A percentile compares a stretch with the other conserved stretches of the same genome.
phyloP scores from a whole-genome alignment of 2,888 invertebrate species.

The Zygaena filipendulae region DNA sequence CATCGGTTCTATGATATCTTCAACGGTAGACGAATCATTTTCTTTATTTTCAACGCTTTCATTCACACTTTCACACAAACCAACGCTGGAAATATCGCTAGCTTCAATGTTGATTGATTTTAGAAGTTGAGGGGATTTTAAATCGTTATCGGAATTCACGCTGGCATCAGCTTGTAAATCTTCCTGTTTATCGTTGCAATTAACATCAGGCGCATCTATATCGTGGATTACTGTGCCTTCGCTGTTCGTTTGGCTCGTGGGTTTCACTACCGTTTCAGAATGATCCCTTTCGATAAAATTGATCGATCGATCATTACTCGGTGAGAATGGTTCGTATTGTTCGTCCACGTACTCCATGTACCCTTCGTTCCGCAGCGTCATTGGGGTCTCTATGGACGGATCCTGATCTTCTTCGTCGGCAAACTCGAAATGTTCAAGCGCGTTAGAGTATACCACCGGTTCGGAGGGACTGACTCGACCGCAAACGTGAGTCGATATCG shows the following conservation, averaged over 20 bases:
- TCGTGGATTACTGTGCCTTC: conserved; percentile 9
- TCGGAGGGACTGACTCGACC: conserved; percentile 41
- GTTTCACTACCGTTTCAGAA: conserved; percentile 43
- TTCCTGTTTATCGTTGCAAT: conserved; percentile 21
- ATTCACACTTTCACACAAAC: conserved; percentile 11
- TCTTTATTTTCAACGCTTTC: background rate
- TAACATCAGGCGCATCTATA: conserved; percentile 16
- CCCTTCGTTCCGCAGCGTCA: conserved; percentile 39
- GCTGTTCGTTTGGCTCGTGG: conserved; percentile 20
- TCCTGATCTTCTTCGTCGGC: conserved; percentile 89
- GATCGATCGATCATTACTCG: conserved; percentile 56
- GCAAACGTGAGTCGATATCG: conserved; percentile 50
- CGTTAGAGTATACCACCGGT: conserved; percentile 52
- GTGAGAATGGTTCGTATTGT: conserved; percentile 44
- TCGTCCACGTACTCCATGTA: conserved; percentile 59
- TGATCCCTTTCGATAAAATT: conserved; percentile 66
- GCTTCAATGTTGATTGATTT: conserved; percentile 26
- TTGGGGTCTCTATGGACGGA: conserved; percentile 71
- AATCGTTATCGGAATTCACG: conserved; percentile 16
- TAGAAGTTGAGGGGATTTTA: conserved; percentile 23
- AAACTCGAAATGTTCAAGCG: conserved; percentile 84
- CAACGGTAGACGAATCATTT: background rate
- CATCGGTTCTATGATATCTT: too few species aligned
- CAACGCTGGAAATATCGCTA: conserved; percentile 22
- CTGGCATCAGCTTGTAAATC: conserved; percentile 20